These are phyloP conservation scores for Drosophila tristis DNA, from an alignment of 1,140 invertebrate species.

Conservation along the genomic window DNA sequence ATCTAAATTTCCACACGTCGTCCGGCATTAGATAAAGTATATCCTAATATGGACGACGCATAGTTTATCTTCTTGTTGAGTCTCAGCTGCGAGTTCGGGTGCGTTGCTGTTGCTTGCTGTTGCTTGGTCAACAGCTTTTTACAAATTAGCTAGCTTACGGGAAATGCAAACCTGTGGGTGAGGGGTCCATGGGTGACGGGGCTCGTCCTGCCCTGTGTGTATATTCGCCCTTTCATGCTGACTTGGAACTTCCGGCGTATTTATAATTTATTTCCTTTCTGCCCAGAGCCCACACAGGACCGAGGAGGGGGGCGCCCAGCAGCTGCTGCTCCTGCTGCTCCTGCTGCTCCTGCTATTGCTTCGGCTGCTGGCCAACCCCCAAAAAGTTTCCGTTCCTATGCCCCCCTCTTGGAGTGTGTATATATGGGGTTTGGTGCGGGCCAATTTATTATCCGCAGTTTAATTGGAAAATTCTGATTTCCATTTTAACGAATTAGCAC, in stretches of 20 bases:
- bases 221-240: constrained; percentile 75
- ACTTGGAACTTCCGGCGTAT: constrained; percentile 81
- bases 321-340: constrained; percentile 44
- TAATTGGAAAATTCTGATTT: constrained; percentile 83
- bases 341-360: constrained; percentile 10
- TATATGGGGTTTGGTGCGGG: constrained; percentile 42
- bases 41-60: constrained; percentile 64
- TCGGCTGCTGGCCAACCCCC: constrained; percentile 56
- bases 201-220: constrained; percentile 29
- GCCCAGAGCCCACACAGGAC: constrained; percentile 22
- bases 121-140: constrained; percentile 76
- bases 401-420: constrained; percentile 5
- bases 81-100: constrained; percentile 62
- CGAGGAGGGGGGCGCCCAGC: constrained; percentile 7
- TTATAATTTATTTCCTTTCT: constrained; percentile 81
- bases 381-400: constrained; percentile 12
- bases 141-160: constrained; percentile 79
- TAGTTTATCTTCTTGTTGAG: constrained; percentile 76
- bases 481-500: constrained; percentile 83
- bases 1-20: constrained; percentile 67
- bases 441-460: constrained; percentile 82
- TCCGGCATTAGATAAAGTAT: constrained; percentile 74
- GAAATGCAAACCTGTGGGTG: constrained; percentile 71
- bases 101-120: constrained; percentile 26
- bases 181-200: constrained; percentile 8